A percentile compares a stretch with the other conserved stretches of the same genome.
These are phyloP conservation scores for Dysmachus trigonus DNA, from an alignment of 2,888 invertebrate species.

Conservation along the genomic window DNA sequence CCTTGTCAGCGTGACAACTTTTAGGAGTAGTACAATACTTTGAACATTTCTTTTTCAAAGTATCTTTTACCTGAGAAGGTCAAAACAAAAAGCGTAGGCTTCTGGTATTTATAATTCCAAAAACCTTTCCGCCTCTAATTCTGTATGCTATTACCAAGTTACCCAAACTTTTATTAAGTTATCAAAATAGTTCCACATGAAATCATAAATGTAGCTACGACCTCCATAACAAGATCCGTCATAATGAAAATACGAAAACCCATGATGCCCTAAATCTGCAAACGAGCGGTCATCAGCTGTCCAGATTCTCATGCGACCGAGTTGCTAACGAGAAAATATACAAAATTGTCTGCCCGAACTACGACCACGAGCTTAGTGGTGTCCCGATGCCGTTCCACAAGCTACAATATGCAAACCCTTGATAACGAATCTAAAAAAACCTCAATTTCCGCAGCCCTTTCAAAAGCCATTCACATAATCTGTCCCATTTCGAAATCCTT, in stretches of 20 bases:
- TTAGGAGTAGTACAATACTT: too few relatives aligned
- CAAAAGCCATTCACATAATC: neutral
- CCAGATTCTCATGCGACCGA: neutral
- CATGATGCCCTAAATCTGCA: neutral
- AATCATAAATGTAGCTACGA: neutral
- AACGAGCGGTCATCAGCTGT: neutral
- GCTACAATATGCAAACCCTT: neutral
- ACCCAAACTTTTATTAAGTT: neutral
- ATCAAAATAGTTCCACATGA: neutral
- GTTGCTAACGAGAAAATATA: neutral
- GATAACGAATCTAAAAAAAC: neutral
- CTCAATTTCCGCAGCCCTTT: neutral
- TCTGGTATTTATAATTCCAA: neutral
- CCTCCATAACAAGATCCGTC: neutral
- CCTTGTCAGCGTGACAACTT: too few relatives aligned
- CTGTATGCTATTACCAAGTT: neutral
- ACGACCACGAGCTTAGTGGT: neutral
- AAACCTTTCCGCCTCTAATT: neutral
- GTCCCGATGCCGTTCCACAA: neutral
- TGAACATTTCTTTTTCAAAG: too few relatives aligned
- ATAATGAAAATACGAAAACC: neutral
- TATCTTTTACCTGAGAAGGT: too few relatives aligned
- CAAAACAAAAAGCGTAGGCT: neutral
- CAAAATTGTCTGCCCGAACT: neutral
- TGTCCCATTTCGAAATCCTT: neutral